Percentiles rank a stretch among this genome's conserved stretches.
Conservation (phyloP, 2,113 vertebrate species). For the Silurus meridionalis region DNA sequence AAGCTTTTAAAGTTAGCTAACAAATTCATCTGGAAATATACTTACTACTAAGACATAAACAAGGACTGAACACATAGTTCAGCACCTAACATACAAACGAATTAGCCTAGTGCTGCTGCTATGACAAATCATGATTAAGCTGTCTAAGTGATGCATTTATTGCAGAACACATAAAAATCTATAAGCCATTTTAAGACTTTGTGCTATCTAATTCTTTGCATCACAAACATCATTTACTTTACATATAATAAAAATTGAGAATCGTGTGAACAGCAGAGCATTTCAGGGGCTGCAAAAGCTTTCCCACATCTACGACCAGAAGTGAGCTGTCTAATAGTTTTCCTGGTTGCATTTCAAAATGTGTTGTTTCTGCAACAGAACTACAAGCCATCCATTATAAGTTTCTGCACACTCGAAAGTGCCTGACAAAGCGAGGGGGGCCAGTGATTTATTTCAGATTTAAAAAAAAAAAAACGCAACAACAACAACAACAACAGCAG, state of each 20-base stretch:
- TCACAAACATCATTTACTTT: not conserved
- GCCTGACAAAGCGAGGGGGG: slow-evolving; percentile 48
- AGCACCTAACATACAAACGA: not conserved
- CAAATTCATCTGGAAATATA: not conserved
- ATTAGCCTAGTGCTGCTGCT: not conserved
- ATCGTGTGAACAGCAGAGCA: not conserved
- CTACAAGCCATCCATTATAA: slow-evolving; percentile 37
- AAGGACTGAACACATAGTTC: not conserved
- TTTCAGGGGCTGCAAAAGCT: not conserved
- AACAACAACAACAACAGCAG: slow-evolving; percentile 34
- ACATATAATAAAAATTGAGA: not conserved
- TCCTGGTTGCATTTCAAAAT: not conserved
- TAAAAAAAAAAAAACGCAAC: slow-evolving; percentile 57
- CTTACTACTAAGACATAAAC: not conserved
- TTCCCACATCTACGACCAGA: slow-evolving; percentile 9
- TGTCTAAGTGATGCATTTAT: not conserved
- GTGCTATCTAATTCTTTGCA: not conserved
- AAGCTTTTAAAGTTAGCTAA: not conserved
- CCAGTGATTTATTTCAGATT: slow-evolving; percentile 69
- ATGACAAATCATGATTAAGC: not conserved
- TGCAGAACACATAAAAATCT: not conserved
- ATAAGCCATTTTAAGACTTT: not conserved
- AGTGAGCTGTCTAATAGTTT: slow-evolving; percentile 7
- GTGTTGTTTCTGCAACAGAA: slow-evolving; percentile 5
- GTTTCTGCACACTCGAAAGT: slow-evolving; percentile 31